Percentiles rank a stretch among this genome's conserved stretches.
Conservation (phyloP, 2,888 invertebrate genomes). For the Amaurobius ferox region DNA sequence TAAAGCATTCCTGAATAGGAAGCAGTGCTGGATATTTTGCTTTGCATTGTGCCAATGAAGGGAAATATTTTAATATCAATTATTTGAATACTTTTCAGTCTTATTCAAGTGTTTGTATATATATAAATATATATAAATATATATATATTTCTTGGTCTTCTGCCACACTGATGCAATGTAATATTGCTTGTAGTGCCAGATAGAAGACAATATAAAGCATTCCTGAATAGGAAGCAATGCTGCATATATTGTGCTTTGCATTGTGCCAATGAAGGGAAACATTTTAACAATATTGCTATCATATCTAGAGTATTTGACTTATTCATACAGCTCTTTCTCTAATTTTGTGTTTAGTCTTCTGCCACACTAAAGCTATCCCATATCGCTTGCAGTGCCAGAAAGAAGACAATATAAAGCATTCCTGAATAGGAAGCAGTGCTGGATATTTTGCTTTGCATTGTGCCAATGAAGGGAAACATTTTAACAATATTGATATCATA, state of each 20-base stretch:
- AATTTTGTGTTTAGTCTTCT: too few relatives aligned
- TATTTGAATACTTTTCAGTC: too few relatives aligned
- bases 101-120: neutral
- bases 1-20: constrained; percentile 17
- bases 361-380: neutral
- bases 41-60: constrained; percentile 15
- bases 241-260: constrained; percentile 2
- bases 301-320: too few relatives aligned
- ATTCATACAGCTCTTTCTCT: too few relatives aligned
- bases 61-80: constrained; percentile 21
- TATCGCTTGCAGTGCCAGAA: neutral
- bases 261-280: constrained; percentile 39
- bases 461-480: constrained; percentile 13
- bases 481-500: too few relatives aligned
- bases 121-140: too few relatives aligned
- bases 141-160: too few relatives aligned
- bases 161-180: neutral
- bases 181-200: constrained; percentile 3
- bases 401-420: neutral
- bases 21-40: constrained; percentile 20
- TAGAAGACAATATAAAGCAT: constrained; percentile 2
- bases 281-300: too few relatives aligned
- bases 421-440: neutral
- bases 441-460: neutral
- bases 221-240: constrained; percentile 29